A percentile compares a stretch with the other conserved stretches of the same genome.
Evolutionary conservation across 2,797 vertebrate species (phyloP).

Genomic region (Sternarchorhynchus goeldii): DNA sequence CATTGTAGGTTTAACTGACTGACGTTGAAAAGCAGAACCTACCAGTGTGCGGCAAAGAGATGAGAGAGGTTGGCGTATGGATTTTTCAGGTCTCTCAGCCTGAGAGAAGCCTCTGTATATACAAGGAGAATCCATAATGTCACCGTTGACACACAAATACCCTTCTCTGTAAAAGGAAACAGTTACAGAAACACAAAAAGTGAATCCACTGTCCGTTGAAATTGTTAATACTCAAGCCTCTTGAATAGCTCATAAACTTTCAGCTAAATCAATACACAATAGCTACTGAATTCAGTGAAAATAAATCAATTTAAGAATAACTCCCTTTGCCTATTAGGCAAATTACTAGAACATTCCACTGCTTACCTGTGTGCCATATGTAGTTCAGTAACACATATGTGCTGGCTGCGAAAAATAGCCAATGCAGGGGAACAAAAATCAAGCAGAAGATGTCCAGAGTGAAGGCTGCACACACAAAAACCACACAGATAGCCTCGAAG

Average conservation of each 20-base stretch:
- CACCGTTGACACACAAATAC: slow-evolving; percentile 80
- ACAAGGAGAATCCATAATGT: slow-evolving; percentile 83
- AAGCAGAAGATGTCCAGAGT: slow-evolving; percentile 84
- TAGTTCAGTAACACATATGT: slow-evolving; percentile 84
- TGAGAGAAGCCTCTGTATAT: slow-evolving; percentile 80
- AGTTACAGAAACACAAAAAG: neutral
- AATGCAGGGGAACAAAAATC: slow-evolving; percentile 82
- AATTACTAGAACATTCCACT: neutral
- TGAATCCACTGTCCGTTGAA: too few species aligned
- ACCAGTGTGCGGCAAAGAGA: slow-evolving; percentile 84
- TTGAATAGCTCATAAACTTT: too few species aligned
- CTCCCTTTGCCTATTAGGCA: too few species aligned
- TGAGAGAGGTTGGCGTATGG: slow-evolving; percentile 81
- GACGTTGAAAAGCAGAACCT: slow-evolving; percentile 31
- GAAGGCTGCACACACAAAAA: slow-evolving; percentile 82
- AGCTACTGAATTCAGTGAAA: neutral
- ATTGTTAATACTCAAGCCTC: too few species aligned
- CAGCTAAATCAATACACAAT: too few species aligned
- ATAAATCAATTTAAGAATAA: neutral
- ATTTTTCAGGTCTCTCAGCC: slow-evolving; percentile 80
- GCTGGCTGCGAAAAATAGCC: slow-evolving; percentile 84
- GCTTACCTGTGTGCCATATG: slow-evolving; percentile 83
- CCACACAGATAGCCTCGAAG: slow-evolving; percentile 78
- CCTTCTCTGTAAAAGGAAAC: slow-evolving; percentile 67
- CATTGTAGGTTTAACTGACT: too few species aligned